Conservation (phyloP, 2,888 invertebrate species). For the Lepas anatifera region DNA sequence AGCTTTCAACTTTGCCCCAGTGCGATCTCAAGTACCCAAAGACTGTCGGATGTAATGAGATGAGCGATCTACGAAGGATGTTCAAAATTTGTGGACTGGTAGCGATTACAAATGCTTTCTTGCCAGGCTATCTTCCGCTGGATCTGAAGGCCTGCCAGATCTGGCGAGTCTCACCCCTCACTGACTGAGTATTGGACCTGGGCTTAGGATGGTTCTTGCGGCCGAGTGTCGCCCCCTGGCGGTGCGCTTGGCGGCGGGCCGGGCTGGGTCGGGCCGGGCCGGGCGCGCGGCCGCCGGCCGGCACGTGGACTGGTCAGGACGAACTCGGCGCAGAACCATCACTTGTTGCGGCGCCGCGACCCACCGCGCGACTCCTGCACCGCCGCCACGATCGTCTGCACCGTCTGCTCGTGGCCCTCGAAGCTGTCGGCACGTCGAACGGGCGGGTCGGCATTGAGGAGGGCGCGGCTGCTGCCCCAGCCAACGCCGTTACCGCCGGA, state of each 20-base stretch:
- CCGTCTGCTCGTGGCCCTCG: constrained; percentile 55
- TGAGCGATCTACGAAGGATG: too few species aligned
- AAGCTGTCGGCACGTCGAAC: constrained; percentile 48
- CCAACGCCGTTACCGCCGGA: constrained; percentile 12
- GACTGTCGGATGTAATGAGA: too few species aligned
- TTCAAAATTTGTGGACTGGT: too few species aligned
- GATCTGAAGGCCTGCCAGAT: too few species aligned
- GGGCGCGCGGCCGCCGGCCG: not conserved
- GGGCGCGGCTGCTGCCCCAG: constrained; percentile 17
- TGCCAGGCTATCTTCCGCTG: too few species aligned
- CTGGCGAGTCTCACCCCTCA: too few species aligned
- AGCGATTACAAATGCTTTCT: too few species aligned
- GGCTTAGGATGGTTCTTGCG: not conserved
- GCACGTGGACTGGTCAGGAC: not conserved
- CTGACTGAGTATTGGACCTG: too few species aligned
- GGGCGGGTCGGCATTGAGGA: constrained; percentile 17
- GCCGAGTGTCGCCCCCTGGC: not conserved
- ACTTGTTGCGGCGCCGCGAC: constrained; percentile 4
- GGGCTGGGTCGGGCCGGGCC: not conserved
- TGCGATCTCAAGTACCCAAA: too few species aligned
- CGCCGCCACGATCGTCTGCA: constrained; percentile 50
- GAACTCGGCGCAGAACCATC: constrained; percentile 12
- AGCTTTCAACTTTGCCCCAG: too few species aligned
- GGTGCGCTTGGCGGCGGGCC: not conserved
- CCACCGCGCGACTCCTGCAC: constrained; percentile 44